Conservation (phyloP, 2,888 invertebrate genomes). For the Polyploca ridens region DNA sequence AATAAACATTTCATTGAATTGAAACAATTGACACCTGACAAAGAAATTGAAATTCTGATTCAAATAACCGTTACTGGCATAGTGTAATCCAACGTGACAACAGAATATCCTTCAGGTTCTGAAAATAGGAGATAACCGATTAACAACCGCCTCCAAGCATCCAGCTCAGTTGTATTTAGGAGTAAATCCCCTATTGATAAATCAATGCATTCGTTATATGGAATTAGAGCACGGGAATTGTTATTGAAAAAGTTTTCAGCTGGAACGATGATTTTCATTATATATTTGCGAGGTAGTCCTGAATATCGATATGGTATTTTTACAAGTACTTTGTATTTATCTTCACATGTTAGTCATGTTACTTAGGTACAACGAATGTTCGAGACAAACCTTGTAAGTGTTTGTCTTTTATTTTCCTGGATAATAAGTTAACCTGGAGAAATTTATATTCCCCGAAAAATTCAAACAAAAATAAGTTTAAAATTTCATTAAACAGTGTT, state of each 20-base stretch:
- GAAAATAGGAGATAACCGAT: constrained; percentile 29
- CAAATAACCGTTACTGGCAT: not conserved
- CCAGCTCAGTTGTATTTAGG: constrained; percentile 30
- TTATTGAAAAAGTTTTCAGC: not conserved
- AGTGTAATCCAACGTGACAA: constrained; percentile 4
- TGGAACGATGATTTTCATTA: not conserved
- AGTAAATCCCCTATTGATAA: constrained; percentile 23
- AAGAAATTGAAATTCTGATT: not conserved
- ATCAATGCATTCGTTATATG: constrained; percentile 37
- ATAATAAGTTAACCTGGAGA: not conserved
- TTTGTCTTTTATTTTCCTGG: too few relatives aligned
- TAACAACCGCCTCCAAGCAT: constrained; percentile 24
- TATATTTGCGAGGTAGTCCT: too few relatives aligned
- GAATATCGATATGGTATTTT: too few relatives aligned
- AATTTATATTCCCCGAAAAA: not conserved
- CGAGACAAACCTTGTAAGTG: too few relatives aligned
- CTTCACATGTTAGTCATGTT: too few relatives aligned
- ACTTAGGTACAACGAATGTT: too few relatives aligned
- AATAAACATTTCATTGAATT: too few relatives aligned
- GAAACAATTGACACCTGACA: constrained; percentile 18
- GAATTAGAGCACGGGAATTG: constrained; percentile 22
- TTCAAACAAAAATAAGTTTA: not conserved
- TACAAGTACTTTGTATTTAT: too few relatives aligned
- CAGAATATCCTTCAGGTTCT: constrained; percentile 7
- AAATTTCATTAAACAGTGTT: not conserved